A percentile compares a stretch with the other conserved stretches of the same genome.
Conservation (phyloP, 2,797 vertebrate genomes). For the Falco berigora region DNA sequence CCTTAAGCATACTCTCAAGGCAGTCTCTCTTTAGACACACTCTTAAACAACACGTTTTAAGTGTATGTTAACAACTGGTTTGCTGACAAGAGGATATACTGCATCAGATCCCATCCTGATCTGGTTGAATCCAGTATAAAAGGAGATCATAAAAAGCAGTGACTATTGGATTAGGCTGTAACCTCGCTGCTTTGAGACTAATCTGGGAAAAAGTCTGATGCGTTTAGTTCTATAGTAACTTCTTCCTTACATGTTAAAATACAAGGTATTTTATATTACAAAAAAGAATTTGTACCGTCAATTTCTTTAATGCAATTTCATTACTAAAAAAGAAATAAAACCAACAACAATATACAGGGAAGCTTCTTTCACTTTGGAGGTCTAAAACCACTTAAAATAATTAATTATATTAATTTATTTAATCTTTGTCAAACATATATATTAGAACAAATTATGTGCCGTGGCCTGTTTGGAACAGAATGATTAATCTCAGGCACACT, state of each 20-base stretch:
- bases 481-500: not conserved
- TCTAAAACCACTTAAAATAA: not conserved
- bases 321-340: not conserved
- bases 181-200: not conserved
- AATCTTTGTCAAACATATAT: not conserved
- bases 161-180: not conserved
- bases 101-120: not conserved
- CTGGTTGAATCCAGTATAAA: not conserved
- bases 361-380: not conserved
- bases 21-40: not conserved
- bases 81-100: not conserved
- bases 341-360: not conserved
- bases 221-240: not conserved
- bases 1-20: not conserved
- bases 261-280: not conserved
- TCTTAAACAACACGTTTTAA: not conserved
- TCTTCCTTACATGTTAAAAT: not conserved
- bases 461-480: not conserved
- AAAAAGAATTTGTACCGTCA: not conserved
- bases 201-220: not conserved
- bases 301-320: not conserved
- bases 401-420: not conserved
- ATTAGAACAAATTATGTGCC: not conserved
- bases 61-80: not conserved
- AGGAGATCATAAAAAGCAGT: not conserved